Percentiles rank a stretch among this genome's conserved stretches.
Conservation (phyloP, 2,113 vertebrate species). For the Spilogale gracilis region DNA sequence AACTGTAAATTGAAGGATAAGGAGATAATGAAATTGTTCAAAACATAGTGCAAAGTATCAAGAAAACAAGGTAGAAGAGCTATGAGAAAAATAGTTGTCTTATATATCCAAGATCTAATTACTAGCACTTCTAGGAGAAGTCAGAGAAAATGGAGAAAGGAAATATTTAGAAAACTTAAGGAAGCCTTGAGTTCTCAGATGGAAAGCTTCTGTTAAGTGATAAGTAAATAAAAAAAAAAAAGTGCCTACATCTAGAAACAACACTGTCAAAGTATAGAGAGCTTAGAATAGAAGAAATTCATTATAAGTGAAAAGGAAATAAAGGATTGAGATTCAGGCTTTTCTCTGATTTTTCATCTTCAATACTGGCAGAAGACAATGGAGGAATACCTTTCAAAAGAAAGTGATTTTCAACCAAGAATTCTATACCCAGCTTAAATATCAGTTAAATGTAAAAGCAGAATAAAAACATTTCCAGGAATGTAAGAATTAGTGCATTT, state of each 20-base stretch:
- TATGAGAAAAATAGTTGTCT: not conserved
- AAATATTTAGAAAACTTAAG: not conserved
- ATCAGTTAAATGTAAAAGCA: not conserved
- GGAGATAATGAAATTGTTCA: not conserved
- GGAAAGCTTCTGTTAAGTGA: not conserved
- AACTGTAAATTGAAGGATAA: not conserved
- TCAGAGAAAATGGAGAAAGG: not conserved
- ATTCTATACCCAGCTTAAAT: conserved; percentile 5
- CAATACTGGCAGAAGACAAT: not conserved
- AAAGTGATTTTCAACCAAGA: not conserved
- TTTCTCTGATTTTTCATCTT: not conserved
- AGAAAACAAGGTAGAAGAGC: not conserved
- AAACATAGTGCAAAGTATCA: conserved; percentile 12
- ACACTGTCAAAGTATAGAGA: not conserved
- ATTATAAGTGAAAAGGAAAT: not conserved
- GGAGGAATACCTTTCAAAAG: not conserved
- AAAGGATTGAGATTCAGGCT: not conserved
- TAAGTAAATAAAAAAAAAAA: not conserved
- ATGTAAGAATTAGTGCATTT: not conserved
- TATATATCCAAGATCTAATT: not conserved
- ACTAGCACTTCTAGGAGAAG: not conserved
- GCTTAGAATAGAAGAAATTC: not conserved
- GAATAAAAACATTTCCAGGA: not conserved
- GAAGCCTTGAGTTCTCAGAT: not conserved
- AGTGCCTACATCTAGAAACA: not conserved